Evolutionary conservation across 2,888 invertebrate genomes (phyloP).

Genomic region (Rosalia funebris): DNA sequence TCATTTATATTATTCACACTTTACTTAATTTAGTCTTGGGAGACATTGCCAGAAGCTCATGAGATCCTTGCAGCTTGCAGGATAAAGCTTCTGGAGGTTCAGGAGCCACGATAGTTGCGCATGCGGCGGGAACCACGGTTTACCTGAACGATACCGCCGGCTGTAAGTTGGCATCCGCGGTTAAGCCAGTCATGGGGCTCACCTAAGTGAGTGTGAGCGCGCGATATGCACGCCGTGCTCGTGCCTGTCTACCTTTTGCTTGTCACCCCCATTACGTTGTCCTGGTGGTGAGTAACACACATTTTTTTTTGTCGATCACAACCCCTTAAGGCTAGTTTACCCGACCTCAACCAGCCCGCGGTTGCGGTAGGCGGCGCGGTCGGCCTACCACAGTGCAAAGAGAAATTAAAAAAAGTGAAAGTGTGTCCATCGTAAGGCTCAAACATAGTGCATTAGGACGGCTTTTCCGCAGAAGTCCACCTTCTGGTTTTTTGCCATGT

Average conservation of each 20-base stretch:
- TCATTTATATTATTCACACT: no score
- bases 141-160: conserved; percentile 37
- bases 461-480: neutral
- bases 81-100: conserved; percentile 11
- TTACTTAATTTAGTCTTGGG: no score
- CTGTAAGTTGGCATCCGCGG: conserved; percentile 41
- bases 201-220: conserved; percentile 61
- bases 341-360: conserved; percentile 14
- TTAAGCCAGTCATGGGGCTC: conserved; percentile 61
- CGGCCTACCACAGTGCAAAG: conserved; percentile 1
- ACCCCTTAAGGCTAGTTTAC: no score
- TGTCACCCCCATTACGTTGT: conserved; percentile 87
- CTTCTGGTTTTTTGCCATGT: neutral
- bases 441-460: neutral
- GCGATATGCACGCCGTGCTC: conserved; percentile 71
- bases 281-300: conserved; percentile 81
- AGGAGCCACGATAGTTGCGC: conserved; percentile 31
- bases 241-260: conserved; percentile 86
- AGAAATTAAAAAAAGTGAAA: conserved; percentile 19
- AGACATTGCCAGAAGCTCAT: conserved; percentile 25
- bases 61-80: conserved; percentile 16
- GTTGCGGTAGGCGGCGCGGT: neutral
- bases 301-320: conserved; percentile 17
- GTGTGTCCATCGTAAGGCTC: conserved; percentile 5
- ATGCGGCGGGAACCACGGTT: conserved; percentile 38